phyloP scores from a whole-genome alignment of 2,797 vertebrate species.

The Allochrocebus solatus region DNA sequence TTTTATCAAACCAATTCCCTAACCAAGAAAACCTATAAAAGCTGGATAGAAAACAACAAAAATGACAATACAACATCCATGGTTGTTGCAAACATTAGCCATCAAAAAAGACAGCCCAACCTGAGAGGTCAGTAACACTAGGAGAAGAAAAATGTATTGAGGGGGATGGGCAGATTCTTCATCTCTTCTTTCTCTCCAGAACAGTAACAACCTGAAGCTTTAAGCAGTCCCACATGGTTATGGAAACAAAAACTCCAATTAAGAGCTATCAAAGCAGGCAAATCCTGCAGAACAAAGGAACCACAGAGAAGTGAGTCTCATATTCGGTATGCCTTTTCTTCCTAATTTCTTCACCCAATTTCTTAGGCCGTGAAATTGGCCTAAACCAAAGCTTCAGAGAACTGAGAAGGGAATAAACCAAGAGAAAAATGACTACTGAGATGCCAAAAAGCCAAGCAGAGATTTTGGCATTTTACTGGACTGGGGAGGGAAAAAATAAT shows the following conservation, averaged over 20 bases:
- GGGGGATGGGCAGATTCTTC: background rate
- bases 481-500: background rate
- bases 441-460: background rate
- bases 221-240: background rate
- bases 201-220: background rate
- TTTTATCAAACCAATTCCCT: background rate
- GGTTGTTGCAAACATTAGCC: background rate
- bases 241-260: background rate
- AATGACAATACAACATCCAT: background rate
- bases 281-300: background rate
- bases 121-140: background rate
- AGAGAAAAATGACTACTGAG: background rate
- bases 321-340: background rate
- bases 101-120: background rate
- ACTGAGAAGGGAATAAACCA: background rate
- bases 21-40: background rate
- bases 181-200: background rate
- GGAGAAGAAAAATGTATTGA: background rate
- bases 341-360: too few species aligned
- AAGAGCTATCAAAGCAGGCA: background rate
- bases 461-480: background rate
- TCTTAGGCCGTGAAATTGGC: background rate
- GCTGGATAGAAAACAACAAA: background rate
- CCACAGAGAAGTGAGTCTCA: background rate
- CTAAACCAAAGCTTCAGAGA: background rate